Conservation (phyloP, 2,797 vertebrate species). For the Lateolabrax maculatus region DNA sequence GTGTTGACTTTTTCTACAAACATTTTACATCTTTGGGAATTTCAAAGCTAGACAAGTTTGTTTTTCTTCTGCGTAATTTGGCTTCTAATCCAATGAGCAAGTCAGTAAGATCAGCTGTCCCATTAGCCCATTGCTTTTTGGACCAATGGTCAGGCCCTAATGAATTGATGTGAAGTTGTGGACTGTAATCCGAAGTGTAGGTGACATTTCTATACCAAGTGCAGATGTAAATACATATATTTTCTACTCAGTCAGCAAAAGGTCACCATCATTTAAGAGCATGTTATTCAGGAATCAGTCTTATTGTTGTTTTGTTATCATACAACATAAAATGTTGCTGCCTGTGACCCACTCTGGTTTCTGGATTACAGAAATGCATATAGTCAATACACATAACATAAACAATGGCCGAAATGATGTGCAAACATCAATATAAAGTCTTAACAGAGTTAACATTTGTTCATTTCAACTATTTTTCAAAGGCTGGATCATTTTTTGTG, state of each 20-base stretch:
- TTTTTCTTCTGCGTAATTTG: slow-evolving; percentile 25
- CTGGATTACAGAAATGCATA: background rate
- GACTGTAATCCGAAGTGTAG: background rate
- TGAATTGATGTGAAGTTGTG: slow-evolving; percentile 1
- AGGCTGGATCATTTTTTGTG: slow-evolving; percentile 11
- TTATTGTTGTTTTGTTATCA: background rate
- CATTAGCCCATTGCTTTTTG: slow-evolving; percentile 4
- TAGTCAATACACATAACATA: background rate
- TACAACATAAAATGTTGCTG: background rate
- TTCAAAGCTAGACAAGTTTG: slow-evolving; percentile 2
- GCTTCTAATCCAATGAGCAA: slow-evolving; percentile 14
- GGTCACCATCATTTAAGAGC: background rate
- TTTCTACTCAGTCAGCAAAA: slow-evolving; percentile 9
- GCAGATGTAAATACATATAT: slow-evolving; percentile 1
- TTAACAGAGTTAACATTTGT: slow-evolving; percentile 30
- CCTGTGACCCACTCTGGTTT: slow-evolving; percentile 8
- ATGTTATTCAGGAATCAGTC: background rate
- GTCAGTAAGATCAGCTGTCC: background rate
- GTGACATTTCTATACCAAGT: background rate
- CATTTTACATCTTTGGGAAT: slow-evolving; percentile 17
- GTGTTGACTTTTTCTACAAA: slow-evolving; percentile 13
- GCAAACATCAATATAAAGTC: slow-evolving; percentile 13
- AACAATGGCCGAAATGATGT: slow-evolving; percentile 17
- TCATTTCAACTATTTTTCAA: slow-evolving; percentile 14
- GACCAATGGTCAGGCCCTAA: background rate